Conservation (phyloP, 2,888 invertebrate genomes). For the Caenorhabditis becei region DNA sequence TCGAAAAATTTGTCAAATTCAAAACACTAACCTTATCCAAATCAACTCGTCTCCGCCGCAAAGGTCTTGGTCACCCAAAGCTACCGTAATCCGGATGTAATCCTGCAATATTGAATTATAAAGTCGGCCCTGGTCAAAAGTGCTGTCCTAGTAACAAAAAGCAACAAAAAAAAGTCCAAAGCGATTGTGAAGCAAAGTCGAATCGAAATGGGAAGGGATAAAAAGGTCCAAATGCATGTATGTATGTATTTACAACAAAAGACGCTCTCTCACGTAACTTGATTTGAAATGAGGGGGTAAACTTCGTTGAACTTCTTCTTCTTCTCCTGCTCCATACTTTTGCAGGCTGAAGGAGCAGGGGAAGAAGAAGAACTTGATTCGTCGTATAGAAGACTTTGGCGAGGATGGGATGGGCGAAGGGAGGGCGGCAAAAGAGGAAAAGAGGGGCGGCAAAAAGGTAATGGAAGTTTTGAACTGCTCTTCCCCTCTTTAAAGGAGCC, state of each 20-base stretch:
- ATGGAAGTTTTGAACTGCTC: constrained; percentile 58
- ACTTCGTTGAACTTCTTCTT: constrained; percentile 60
- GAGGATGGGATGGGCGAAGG: constrained; percentile 10
- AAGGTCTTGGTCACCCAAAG: constrained; percentile 1
- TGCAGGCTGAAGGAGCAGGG: constrained; percentile 7
- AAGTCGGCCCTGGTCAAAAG: constrained; percentile 9
- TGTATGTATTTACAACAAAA: constrained; percentile 42
- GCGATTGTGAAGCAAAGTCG: constrained; percentile 32
- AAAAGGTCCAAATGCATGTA: constrained; percentile 17
- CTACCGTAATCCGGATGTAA: not conserved
- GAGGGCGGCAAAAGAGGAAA: constrained; percentile 19
- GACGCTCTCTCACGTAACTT: constrained; percentile 53
- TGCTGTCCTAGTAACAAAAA: constrained; percentile 7
- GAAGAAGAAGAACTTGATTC: constrained; percentile 45
- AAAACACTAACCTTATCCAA: not conserved
- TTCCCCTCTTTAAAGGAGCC: constrained; percentile 34
- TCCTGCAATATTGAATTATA: constrained; percentile 25
- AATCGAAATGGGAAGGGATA: not conserved
- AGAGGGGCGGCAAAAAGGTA: constrained; percentile 49
- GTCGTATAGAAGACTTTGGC: constrained; percentile 41
- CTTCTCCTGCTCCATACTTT: constrained; percentile 12
- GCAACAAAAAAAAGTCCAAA: constrained; percentile 32
- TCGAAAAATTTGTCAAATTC: no score
- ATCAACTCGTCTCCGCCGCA: not conserved
- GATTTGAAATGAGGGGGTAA: constrained; percentile 60